Base-by-base conservation (phyloP, 2,888 invertebrate species). In the Aethes cnicana region DNA sequence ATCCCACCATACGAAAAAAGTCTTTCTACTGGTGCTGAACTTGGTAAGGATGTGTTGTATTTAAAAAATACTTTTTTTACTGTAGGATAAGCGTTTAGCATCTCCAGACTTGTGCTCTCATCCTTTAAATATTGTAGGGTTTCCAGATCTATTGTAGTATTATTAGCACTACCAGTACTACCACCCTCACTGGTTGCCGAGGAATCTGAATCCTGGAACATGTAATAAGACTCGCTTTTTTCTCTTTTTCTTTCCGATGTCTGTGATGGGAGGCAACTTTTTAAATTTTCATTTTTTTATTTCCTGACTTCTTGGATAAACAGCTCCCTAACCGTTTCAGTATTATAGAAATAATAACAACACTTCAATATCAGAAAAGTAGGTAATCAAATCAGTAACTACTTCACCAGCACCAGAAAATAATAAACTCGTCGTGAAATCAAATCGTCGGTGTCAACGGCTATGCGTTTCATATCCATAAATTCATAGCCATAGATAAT, bases 101-200 rank as follows among this genome's bases (percentile, higher is more conserved):
- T 35, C 28, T 48, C 25, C 48, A 43, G 17, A 35, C 9, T 42
- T 21, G 25, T 48, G 47, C 35, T 18, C 16, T 54, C 47, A 48
- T 54, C 43, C 20, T 54, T 54, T 57, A 57, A 57, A 53, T 55
- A 57, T 57, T 57, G 57, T 35, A 57, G 49, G 41, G 54, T 55
- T 53, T 54, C 53, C 52, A 56, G 50, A 26, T 56, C 56, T 49
- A 54, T 43, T n/a, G n/a, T n/a, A n/a, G n/a, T n/a, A n/a, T n/a
- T n/a, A n/a, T n/a, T n/a, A 44, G 48, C 54, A 41, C 48, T 56
- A 20, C 53, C 47, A 20, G 41, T 53, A 53, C 53, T 53, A 37
- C 49, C 49, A 54, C 47, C 28, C 17, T 18, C 41, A 41, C 28
- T 41, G 11, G 41, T 18, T 18, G 18, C 18, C 9, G 35, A 25